Percentiles rank a stretch among this genome's conserved stretches.
phyloP scores from a whole-genome alignment of 1,140 invertebrate species.

The Aporrectodea caliginosa region DNA sequence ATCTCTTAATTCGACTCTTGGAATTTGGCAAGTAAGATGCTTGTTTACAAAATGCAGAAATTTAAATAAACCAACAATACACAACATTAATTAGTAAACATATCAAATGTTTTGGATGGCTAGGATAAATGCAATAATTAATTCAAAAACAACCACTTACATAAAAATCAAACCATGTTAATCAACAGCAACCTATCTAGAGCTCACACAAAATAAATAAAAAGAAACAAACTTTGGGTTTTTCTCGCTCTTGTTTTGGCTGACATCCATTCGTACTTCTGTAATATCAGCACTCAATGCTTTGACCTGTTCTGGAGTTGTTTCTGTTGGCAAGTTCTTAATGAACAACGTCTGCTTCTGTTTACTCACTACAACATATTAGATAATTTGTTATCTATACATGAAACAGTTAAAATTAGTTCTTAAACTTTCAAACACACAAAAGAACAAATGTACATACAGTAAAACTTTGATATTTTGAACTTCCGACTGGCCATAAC shows the following conservation, averaged over 20 bases:
- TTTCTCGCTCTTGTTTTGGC: background rate
- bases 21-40: no score
- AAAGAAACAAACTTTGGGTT: background rate
- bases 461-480: background rate
- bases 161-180: no score
- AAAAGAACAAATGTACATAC: background rate
- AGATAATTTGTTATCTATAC: background rate
- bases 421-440: background rate
- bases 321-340: background rate
- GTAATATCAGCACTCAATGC: background rate
- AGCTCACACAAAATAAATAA: no score
- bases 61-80: no score
- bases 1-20: no score
- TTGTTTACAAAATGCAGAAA: no score
- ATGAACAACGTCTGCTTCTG: slow-evolving; percentile 2
- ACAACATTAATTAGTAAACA: no score
- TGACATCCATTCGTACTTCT: background rate
- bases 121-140: no score
- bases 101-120: no score
- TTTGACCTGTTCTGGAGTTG: background rate
- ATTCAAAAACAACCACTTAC: no score
- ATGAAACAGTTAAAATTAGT: background rate
- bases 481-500: background rate
- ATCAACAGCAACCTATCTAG: no score
- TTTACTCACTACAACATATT: background rate